phyloP scores from a whole-genome alignment of 2,888 invertebrate species.

The Dasypolia templi region DNA sequence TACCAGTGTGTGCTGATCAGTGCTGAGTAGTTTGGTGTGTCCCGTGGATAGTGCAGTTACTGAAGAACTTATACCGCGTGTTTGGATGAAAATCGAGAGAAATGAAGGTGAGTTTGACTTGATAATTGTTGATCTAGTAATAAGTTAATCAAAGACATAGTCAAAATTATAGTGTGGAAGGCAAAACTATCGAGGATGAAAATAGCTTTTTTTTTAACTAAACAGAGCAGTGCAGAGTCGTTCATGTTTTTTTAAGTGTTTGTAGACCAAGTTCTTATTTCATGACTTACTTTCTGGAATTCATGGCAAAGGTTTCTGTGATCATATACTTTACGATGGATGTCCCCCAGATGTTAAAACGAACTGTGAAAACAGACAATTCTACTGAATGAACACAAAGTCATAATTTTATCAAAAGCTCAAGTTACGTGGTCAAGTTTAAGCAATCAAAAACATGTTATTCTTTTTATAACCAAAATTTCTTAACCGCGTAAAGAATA shows the following conservation, averaged over 20 bases:
- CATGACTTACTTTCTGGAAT: neutral
- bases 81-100: slow-evolving; percentile 75
- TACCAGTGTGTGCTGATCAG: slow-evolving; percentile 55
- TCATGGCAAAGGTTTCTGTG: neutral
- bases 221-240: neutral
- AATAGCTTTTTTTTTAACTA: slow-evolving; percentile 1
- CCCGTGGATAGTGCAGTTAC: slow-evolving; percentile 56
- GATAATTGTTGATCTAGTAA: neutral
- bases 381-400: slow-evolving; percentile 1
- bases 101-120: slow-evolving; percentile 82
- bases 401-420: slow-evolving; percentile 26
- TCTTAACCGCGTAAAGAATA: slow-evolving; percentile 48
- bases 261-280: neutral
- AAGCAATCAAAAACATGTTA: slow-evolving; percentile 39
- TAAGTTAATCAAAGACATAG: neutral
- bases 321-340: neutral
- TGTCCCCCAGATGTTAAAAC: neutral
- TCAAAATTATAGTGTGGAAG: neutral
- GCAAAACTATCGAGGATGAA: neutral
- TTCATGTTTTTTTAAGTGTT: neutral
- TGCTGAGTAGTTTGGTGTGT: slow-evolving; percentile 51
- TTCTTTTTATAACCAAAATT: slow-evolving; percentile 42
- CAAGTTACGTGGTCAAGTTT: slow-evolving; percentile 33
- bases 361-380: neutral
- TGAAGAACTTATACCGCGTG: slow-evolving; percentile 58